Evolutionary conservation across 2,888 invertebrate genomes (phyloP).

Genomic region (Nephrocerus scutellatus): DNA sequence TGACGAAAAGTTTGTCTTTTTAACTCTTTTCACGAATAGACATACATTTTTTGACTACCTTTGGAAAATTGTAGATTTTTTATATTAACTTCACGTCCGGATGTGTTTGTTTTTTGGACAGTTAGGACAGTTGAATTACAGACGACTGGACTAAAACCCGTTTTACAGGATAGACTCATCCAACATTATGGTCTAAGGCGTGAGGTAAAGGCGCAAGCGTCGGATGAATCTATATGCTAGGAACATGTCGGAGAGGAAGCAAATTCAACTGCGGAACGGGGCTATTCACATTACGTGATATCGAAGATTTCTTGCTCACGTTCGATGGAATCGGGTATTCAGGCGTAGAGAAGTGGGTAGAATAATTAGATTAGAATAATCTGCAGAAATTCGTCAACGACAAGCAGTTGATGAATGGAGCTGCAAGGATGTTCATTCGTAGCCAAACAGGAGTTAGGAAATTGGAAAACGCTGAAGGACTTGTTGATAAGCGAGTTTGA

Average conservation of each 20-base stretch:
- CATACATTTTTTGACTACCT: too few relatives aligned
- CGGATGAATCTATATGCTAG: neutral
- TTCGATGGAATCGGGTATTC: conserved; percentile 5
- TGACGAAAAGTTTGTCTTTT: too few relatives aligned
- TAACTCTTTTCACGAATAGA: too few relatives aligned
- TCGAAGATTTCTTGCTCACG: conserved; percentile 1
- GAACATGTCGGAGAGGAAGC: neutral
- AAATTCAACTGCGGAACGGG: neutral
- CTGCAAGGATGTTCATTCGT: conserved; percentile 4
- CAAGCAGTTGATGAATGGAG: conserved; percentile 2
- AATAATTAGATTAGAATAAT: conserved; percentile 2
- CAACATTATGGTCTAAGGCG: neutral
- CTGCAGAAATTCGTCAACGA: conserved; percentile 6
- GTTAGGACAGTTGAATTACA: too few relatives aligned
- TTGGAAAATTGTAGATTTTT: too few relatives aligned
- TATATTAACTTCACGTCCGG: too few relatives aligned
- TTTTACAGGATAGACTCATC: neutral
- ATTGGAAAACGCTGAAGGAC: conserved; percentile 2
- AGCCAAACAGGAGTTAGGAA: conserved; percentile 3
- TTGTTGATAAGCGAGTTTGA: neutral
- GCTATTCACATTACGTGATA: neutral
- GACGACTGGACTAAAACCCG: too few relatives aligned
- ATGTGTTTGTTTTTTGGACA: too few relatives aligned
- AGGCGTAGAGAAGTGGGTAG: conserved; percentile 1
- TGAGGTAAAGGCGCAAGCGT: too few relatives aligned